phyloP scores from a whole-genome alignment of 2,113 vertebrate genomes.

The Mola mola region DNA sequence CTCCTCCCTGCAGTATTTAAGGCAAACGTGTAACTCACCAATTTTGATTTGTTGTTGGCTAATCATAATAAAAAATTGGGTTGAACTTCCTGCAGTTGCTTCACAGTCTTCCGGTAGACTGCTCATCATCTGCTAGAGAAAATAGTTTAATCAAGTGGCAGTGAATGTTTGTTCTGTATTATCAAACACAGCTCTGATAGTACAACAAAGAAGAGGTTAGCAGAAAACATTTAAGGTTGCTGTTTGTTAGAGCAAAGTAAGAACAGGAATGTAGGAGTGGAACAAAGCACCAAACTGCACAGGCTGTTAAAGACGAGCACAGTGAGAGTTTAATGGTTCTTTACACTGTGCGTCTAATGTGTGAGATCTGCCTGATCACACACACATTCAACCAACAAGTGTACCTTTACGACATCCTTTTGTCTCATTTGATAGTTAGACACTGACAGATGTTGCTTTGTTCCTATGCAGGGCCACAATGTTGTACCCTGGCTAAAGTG shows the following conservation, averaged over 20 bases:
- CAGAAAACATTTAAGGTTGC: no score
- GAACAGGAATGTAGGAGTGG: conserved; percentile 52
- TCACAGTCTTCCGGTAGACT: no score
- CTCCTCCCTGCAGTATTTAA: neutral
- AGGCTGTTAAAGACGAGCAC: conserved; percentile 14
- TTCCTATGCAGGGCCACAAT: conserved; percentile 28
- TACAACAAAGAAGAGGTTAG: conserved; percentile 16
- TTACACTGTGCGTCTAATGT: no score
- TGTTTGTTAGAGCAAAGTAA: conserved; percentile 31
- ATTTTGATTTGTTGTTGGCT: neutral
- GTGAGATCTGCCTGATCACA: conserved; percentile 25
- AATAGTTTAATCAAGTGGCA: conserved; percentile 2
- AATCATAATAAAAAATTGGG: neutral
- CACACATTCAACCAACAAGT: conserved; percentile 39
- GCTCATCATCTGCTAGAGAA: neutral
- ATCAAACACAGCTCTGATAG: conserved; percentile 29
- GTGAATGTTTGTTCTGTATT: conserved; percentile 23
- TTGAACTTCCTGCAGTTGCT: neutral
- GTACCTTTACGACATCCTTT: conserved; percentile 51
- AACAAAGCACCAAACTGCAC: conserved; percentile 50
- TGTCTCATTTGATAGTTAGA: conserved; percentile 50
- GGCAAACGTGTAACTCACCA: neutral
- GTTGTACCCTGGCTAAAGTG: conserved; percentile 19
- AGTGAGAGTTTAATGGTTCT: conserved; percentile 20
- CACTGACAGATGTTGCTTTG: conserved; percentile 40